Evolutionary conservation across 2,888 invertebrate genomes (phyloP).

Genomic region (Temnothorax ravouxi): DNA sequence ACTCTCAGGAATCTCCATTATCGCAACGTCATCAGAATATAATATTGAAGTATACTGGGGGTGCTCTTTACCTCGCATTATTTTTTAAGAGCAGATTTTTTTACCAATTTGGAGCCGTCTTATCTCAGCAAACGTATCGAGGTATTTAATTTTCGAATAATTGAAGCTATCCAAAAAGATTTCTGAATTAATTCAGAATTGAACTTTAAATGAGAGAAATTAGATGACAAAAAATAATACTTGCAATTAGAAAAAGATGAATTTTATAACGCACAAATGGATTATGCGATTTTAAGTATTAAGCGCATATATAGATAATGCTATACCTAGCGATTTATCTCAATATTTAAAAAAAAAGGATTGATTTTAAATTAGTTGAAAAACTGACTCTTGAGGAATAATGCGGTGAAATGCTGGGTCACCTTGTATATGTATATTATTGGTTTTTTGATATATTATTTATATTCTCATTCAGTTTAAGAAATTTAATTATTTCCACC

Average conservation of each 20-base stretch:
- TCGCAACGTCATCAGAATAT: slow-evolving; percentile 38
- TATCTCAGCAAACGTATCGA: background rate
- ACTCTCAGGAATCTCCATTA: slow-evolving; percentile 34
- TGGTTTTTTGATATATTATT: background rate
- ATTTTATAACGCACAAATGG: background rate
- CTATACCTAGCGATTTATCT: background rate
- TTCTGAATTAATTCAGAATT: background rate
- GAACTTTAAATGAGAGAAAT: background rate
- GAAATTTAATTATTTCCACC: background rate
- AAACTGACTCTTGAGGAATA: background rate
- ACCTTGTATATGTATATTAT: background rate
- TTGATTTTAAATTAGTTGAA: background rate
- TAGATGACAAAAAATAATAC: background rate
- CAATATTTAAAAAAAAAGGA: background rate
- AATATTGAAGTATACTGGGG: slow-evolving; percentile 21
- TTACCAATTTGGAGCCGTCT: background rate
- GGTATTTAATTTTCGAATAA: slow-evolving; percentile 2
- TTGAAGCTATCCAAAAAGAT: background rate
- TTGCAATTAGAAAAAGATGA: background rate
- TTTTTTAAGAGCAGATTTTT: slow-evolving; percentile 26
- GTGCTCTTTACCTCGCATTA: slow-evolving; percentile 14
- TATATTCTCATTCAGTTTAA: background rate
- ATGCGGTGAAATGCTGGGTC: background rate
- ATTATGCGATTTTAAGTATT: background rate
- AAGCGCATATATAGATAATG: background rate